Evolutionary conservation across 2,888 invertebrate species (phyloP).

Genomic region (Philhelius pedissequus): DNA sequence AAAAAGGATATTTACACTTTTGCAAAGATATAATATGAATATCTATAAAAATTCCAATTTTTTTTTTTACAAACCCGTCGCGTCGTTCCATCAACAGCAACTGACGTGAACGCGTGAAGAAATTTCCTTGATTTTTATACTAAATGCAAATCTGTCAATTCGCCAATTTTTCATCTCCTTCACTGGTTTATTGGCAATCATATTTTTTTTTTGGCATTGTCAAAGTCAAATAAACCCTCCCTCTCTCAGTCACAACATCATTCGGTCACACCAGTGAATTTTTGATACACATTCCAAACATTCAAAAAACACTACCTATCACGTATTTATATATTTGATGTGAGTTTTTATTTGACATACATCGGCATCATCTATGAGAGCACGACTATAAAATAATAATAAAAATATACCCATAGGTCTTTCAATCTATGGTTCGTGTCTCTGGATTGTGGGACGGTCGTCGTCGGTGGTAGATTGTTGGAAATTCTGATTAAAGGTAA

Average conservation of each 20-base stretch:
- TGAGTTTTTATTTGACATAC: slow-evolving; percentile 20
- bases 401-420: not conserved
- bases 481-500: not conserved
- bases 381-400: too few relatives aligned
- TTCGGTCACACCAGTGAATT: too few relatives aligned
- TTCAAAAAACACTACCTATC: slow-evolving; percentile 1
- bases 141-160: slow-evolving; percentile 50
- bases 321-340: slow-evolving; percentile 40
- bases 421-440: not conserved
- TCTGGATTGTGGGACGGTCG: too few relatives aligned
- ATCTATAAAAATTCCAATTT: not conserved
- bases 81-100: not conserved
- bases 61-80: not conserved
- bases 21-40: not conserved
- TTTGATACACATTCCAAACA: not conserved
- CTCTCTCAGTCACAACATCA: not conserved
- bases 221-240: slow-evolving; percentile 1
- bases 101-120: not conserved
- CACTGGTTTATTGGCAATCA: slow-evolving; percentile 53
- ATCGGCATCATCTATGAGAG: not conserved
- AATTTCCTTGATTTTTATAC: not conserved
- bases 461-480: too few relatives aligned
- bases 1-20: not conserved
- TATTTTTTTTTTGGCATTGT: slow-evolving; percentile 23
- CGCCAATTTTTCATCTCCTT: slow-evolving; percentile 42